Conservation (phyloP, 2,113 vertebrate genomes). For the Hippocampus zosterae region DNA sequence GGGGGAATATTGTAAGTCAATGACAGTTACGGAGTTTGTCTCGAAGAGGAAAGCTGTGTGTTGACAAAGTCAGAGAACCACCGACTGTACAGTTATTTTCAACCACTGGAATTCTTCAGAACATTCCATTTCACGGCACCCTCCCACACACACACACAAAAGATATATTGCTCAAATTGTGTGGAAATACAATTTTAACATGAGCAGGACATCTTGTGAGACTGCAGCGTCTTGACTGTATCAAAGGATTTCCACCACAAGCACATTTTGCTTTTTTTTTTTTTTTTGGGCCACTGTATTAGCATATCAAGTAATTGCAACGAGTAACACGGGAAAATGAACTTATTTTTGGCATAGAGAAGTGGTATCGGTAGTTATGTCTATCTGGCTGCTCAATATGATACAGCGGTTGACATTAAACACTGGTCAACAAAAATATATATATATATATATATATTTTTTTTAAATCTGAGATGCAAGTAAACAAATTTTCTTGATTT, state of each 20-base stretch:
- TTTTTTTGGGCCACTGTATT: no score
- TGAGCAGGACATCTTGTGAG: neutral
- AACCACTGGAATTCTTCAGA: neutral
- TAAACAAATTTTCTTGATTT: no score
- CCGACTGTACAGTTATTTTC: neutral
- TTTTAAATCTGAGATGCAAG: no score
- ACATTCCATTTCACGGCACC: neutral
- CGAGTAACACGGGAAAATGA: no score
- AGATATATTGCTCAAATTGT: neutral
- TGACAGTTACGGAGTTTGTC: neutral
- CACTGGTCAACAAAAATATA: no score
- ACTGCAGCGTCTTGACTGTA: neutral
- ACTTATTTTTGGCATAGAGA: no score
- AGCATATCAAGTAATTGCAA: no score
- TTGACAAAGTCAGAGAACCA: conserved; percentile 4
- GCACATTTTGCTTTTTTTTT: neutral
- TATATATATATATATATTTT: no score
- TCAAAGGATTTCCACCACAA: neutral
- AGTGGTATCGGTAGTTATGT: no score
- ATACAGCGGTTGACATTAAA: no score
- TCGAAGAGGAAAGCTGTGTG: conserved; percentile 6
- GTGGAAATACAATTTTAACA: neutral
- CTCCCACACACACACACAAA: no score
- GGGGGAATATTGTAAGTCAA: neutral
- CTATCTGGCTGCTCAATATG: no score